phyloP scores from a whole-genome alignment of 1,140 invertebrate genomes.

The Nasonia longicornis region DNA sequence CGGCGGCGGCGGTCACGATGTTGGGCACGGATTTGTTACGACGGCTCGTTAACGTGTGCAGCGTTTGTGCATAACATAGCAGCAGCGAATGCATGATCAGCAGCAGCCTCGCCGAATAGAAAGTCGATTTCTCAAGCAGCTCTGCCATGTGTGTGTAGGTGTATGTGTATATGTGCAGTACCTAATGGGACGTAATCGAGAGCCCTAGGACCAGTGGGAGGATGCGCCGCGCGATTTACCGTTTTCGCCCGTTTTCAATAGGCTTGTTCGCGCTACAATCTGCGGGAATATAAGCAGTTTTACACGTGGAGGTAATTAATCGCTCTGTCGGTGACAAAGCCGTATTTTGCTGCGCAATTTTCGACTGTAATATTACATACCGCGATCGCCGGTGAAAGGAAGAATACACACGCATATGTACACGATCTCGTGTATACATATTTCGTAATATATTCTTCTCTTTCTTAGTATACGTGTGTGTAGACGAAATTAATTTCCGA shows the following conservation, averaged over 20 bases:
- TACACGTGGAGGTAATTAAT: no score
- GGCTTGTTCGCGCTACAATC: neutral
- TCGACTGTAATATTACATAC: no score
- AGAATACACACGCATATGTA: neutral
- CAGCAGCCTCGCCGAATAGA: slow-evolving; percentile 51
- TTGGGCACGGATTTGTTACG: slow-evolving; percentile 47
- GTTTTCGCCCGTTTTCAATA: neutral
- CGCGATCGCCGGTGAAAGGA: neutral
- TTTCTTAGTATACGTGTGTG: neutral
- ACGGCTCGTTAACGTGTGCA: slow-evolving; percentile 59
- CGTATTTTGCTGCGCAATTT: no score
- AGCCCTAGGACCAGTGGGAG: slow-evolving; percentile 1
- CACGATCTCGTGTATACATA: no score
- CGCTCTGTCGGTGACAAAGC: no score
- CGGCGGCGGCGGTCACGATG: neutral
- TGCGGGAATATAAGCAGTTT: no score
- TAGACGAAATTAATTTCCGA: neutral
- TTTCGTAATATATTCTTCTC: neutral
- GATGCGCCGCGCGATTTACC: neutral
- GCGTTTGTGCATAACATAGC: slow-evolving; percentile 54
- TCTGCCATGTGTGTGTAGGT: no score
- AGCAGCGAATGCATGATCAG: slow-evolving; percentile 44
- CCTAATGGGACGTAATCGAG: slow-evolving; percentile 57
- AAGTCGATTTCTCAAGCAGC: slow-evolving; percentile 58
- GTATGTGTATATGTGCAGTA: slow-evolving; percentile 48